These are phyloP conservation scores for Anthopleura sola DNA, from an alignment of 64 coral and sea anemone species.

Conservation along the genomic window DNA sequence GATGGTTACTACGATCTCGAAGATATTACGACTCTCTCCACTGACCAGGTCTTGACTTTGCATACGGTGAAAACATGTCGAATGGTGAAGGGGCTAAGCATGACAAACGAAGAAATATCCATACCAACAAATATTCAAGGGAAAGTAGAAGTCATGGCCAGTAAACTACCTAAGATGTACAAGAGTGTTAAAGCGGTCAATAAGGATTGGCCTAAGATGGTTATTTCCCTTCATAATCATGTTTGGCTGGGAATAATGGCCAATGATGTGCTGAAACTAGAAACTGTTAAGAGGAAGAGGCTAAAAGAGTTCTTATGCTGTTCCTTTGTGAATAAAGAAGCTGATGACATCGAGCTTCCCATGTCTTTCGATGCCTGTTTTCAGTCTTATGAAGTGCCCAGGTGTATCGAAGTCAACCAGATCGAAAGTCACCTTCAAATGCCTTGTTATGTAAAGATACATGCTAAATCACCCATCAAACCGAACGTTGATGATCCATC, in stretches of 20 bases:
- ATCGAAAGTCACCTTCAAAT: neutral
- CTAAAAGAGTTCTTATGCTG: neutral
- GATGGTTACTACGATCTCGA: conserved; percentile 5
- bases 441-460: neutral
- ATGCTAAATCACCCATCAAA: neutral
- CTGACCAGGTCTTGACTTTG: conserved; percentile 10
- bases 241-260: neutral
- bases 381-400: neutral
- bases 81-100: neutral
- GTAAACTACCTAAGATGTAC: conserved; percentile 4
- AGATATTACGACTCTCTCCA: conserved; percentile 20
- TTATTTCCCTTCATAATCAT: conserved; percentile 11
- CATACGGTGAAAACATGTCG: neutral
- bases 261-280: neutral
- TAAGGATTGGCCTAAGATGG: neutral
- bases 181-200: neutral
- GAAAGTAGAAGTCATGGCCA: neutral
- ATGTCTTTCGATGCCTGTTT: neutral
- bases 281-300: neutral
- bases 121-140: conserved; percentile 7
- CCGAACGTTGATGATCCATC: neutral
- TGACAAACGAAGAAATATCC: neutral
- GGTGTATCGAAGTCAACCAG: neutral
- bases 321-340: conserved; percentile 1
- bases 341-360: neutral